These are phyloP conservation scores for Centruroides vittatus DNA, from an alignment of 1,140 invertebrate species.

Conservation along the genomic window DNA sequence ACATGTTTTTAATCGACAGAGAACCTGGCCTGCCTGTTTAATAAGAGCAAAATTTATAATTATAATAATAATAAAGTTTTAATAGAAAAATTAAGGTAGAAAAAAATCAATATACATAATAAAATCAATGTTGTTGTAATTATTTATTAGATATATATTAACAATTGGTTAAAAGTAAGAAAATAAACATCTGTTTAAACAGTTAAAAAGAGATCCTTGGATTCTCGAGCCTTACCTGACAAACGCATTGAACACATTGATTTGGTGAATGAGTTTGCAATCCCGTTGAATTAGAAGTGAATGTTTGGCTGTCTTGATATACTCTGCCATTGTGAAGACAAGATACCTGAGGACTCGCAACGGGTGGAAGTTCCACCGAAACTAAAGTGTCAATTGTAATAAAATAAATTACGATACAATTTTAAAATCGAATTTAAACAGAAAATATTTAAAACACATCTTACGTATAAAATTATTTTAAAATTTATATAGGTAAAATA, in stretches of 20 bases:
- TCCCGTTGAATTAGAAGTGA: conserved; percentile 21
- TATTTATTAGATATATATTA: no score
- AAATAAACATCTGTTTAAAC: no score
- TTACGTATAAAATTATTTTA: no score
- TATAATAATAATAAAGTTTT: no score
- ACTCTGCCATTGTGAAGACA: conserved; percentile 23
- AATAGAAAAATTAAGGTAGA: neutral
- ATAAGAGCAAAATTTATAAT: no score
- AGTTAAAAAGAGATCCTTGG: no score
- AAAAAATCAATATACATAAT: no score
- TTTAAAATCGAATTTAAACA: neutral
- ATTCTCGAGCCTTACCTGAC: conserved; percentile 17
- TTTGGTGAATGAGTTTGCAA: conserved; percentile 18
- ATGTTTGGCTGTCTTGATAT: conserved; percentile 20
- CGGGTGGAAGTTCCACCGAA: neutral
- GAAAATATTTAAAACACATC: no score
- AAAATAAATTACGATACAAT: neutral
- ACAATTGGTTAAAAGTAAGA: no score
- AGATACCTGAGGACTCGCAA: neutral
- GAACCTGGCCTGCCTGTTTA: conserved; percentile 7
- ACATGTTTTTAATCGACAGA: conserved; percentile 11
- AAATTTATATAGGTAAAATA: no score
- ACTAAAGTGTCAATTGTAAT: neutral
- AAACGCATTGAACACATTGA: conserved; percentile 23
- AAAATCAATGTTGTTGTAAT: no score